These are phyloP conservation scores for Bemisia tabaci DNA, from an alignment of 1,140 invertebrate species.

Conservation along the genomic window DNA sequence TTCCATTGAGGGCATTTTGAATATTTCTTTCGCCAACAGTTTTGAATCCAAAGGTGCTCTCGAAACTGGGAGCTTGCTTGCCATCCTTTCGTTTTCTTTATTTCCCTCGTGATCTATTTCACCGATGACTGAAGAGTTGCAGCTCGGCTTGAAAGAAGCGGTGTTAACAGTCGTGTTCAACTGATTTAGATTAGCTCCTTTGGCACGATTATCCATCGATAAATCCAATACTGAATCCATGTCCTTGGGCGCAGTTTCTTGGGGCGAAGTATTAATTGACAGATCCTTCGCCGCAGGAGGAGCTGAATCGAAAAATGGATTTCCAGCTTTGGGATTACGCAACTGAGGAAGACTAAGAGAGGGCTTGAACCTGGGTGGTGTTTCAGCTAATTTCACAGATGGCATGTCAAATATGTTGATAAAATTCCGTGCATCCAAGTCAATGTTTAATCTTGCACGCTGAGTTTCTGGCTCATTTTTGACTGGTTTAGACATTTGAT, in stretches of 20 bases:
- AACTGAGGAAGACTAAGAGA: background rate
- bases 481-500: background rate
- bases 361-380: background rate
- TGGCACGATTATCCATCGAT: background rate
- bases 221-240: background rate
- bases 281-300: background rate
- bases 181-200: background rate
- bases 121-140: no score
- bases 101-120: no score
- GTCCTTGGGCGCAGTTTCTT: background rate
- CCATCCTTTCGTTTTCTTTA: no score
- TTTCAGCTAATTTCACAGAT: background rate
- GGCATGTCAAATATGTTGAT: background rate
- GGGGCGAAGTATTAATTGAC: background rate
- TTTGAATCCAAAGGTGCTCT: background rate
- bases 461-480: background rate
- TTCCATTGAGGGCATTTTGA: background rate
- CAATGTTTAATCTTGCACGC: background rate
- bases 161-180: no score
- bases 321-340: background rate
- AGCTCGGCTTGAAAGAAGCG: no score
- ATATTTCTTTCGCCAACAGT: background rate
- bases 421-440: background rate
- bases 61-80: no score
- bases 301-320: no score